Evolutionary conservation across 2,888 invertebrate species (phyloP), one percentile per base, ranked within the genome.

Genomic region (Eilema caniola): DNA sequence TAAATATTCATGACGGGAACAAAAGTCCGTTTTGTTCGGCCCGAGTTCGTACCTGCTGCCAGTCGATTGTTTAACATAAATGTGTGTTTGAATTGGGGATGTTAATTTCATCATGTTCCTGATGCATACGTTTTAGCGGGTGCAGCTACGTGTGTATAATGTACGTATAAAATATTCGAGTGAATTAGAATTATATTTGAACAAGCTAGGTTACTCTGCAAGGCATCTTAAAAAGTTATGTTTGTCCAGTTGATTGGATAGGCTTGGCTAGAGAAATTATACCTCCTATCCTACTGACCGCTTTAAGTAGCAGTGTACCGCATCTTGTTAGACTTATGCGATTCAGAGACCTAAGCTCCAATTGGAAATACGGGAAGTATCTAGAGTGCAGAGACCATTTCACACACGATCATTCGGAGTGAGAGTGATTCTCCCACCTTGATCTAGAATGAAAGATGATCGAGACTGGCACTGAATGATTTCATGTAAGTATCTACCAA

Each of bases 1-100:
- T 81, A 79, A 83, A 83, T 87, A 87, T 86, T 87, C 87, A 87
- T 84, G 83, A 74, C 71, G 77, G 71, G 76, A 77, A 80, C 79
- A 76, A 75, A 74, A 79, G 78, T 77, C 76, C 75, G 71, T 77
- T 83, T 81, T 70, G 75, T 75, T 79, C 65, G 70, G 72, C 78
- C 67, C 65, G 10, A 72, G 74, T 73, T 74, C 72, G 69, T 84
- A 84, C 83, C 84, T 84, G 80, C 74, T 73, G 72, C 64, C 59
- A 64, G 60, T 72, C 72, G 25, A 64, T 74, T 66, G 62, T 75
- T 41, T 1, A 25, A 72, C 68, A 57, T 73, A 66, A 68, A 68
- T 66, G 60, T 68, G 62, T 33, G 68, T 68, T 62, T 62, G 61
- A n/a, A 59, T 69, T 56, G n/a, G 59, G 33, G 23, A 66, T 62